These are phyloP conservation scores for Apostichopus leukothele DNA, from an alignment of 53 echinoderm and acorn worm species.

Conservation along the genomic window DNA sequence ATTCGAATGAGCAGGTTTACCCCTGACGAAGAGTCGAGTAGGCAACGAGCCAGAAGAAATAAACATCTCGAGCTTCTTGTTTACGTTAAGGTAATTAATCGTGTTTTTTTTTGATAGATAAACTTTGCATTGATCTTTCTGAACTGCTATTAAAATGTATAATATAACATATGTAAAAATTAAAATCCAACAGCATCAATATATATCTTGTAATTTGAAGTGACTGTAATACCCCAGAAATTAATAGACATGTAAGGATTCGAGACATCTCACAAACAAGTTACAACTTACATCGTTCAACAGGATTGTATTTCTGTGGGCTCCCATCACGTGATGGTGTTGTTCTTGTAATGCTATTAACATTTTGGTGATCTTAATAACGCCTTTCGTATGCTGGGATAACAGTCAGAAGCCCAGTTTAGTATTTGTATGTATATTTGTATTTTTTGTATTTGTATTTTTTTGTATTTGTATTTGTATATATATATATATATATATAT, in stretches of 20 bases:
- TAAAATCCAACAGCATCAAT: not conserved
- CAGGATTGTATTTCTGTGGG: not conserved
- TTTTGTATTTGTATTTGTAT: too few species aligned
- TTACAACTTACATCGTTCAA: not conserved
- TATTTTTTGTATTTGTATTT: too few species aligned
- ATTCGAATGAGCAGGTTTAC: slow-evolving; percentile 23
- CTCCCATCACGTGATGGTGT: too few species aligned
- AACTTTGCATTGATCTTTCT: too few species aligned
- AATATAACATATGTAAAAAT: not conserved
- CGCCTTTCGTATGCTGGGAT: too few species aligned
- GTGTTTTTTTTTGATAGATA: too few species aligned
- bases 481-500: too few species aligned
- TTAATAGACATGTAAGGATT: not conserved
- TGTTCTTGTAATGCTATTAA: too few species aligned
- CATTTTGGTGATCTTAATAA: too few species aligned
- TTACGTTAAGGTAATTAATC: slow-evolving; percentile 9
- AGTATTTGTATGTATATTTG: too few species aligned
- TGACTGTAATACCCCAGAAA: not conserved
- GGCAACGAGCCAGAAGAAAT: not conserved
- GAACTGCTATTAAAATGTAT: too few species aligned
- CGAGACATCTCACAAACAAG: not conserved
- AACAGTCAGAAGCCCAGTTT: too few species aligned
- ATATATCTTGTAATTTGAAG: not conserved
- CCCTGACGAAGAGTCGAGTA: not conserved
- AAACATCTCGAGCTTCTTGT: slow-evolving; percentile 2